These are phyloP conservation scores for Chlorops oryzae DNA, from an alignment of 1,140 invertebrate species.

Conservation along the genomic window DNA sequence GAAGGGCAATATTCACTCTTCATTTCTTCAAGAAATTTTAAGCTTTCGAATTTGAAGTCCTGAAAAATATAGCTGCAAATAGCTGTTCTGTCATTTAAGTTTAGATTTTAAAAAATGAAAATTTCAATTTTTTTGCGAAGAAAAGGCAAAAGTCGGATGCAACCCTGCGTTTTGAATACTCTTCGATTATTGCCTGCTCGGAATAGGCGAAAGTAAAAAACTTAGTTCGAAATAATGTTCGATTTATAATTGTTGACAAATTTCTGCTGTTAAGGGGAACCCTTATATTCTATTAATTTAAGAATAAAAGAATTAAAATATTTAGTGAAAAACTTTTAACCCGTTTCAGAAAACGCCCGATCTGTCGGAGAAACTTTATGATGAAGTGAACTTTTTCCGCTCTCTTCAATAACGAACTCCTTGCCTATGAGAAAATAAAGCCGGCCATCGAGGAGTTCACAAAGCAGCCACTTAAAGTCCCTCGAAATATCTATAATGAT, in stretches of 20 bases:
- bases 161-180: too few relatives aligned
- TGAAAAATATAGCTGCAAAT: neutral
- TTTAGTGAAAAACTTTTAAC: neutral
- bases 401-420: slow-evolving; percentile 34
- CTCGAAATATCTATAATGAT: slow-evolving; percentile 37
- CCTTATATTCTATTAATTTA: neutral
- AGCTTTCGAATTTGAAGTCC: neutral
- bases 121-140: too few relatives aligned
- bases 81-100: neutral
- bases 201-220: too few relatives aligned
- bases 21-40: neutral
- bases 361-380: slow-evolving; percentile 21
- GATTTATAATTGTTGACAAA: neutral
- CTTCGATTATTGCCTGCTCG: too few relatives aligned
- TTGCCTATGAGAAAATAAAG: slow-evolving; percentile 30
- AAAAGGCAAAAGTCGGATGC: too few relatives aligned
- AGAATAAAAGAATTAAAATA: neutral
- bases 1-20: neutral
- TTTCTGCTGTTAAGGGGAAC: neutral
- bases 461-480: slow-evolving; percentile 17
- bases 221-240: too few relatives aligned
- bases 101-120: slow-evolving; percentile 2
- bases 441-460: slow-evolving; percentile 24
- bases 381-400: slow-evolving; percentile 21
- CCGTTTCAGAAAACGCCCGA: slow-evolving; percentile 32